Evolutionary conservation across 2,888 invertebrate genomes (phyloP), one percentile per base, ranked within the genome.

Genomic region (Barypeithes pellucidus): DNA sequence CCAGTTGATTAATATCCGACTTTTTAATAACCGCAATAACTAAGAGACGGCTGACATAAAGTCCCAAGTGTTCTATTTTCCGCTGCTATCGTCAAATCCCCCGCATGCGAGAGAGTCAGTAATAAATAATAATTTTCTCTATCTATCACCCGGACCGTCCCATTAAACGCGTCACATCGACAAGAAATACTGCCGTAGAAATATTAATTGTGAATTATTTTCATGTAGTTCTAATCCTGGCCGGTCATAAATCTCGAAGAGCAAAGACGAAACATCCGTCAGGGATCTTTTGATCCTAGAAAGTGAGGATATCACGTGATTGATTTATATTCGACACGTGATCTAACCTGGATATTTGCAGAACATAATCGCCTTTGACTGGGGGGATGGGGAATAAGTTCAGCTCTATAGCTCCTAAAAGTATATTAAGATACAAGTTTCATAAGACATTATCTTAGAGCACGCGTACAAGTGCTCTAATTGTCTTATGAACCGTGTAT

Each of bases 291-390:
- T 84, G 84, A 84, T 84, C 82, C 82, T 77, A 78, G 76, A 79
- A 77, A 79, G 79, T 75, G 78, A 78, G 79, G 77, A 80, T 80
- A 79, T 78, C 76, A 80, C 77, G 80, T 80, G 83, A 85, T 84
- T 85, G 85, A 85, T 85, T 84, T 84, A 85, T 85, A 79, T 82
- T 82, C 76, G 81, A 83, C 85, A 85, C 84, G 83, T 85, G 85
- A 83, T 81, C 43, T 60, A 54, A 24, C 16, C 18, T 57, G 33
- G 54, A 11, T 4, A 57, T 57, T 33, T 33, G 54, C 14, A n/a
- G 22, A 57, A 57, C 18, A 57, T 9, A 33, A 18, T 33, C 14
- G 11, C 14, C 16, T n/a, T 57, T 18, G 22, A 18, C 47, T 47
- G 9, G 8, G n/a, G n/a, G n/a, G n/a, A n/a, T n/a, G n/a, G n/a